A percentile compares a stretch with the other conserved stretches of the same genome.
phyloP scores from a whole-genome alignment of 1,140 invertebrate genomes.

The Asbolus verrucosus region DNA sequence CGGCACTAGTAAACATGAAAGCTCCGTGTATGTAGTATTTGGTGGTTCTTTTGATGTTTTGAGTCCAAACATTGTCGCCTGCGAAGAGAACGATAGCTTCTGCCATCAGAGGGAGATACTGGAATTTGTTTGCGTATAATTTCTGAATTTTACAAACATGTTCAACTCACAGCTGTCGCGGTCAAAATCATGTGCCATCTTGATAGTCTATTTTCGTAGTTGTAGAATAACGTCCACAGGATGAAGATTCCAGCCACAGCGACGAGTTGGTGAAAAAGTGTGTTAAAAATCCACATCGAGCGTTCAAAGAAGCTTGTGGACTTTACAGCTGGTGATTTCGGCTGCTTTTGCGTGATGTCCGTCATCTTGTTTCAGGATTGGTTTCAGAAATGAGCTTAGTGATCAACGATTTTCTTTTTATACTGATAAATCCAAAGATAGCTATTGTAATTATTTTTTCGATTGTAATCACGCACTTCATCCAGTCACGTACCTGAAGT shows the following conservation, averaged over 20 bases:
- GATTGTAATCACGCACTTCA: conserved; percentile 13
- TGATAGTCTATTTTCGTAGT: conserved; percentile 15
- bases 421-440: neutral
- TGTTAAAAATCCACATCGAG: conserved; percentile 28
- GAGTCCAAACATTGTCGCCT: conserved; percentile 7
- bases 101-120: conserved; percentile 40
- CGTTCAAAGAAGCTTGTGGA: neutral
- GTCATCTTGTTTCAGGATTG: neutral
- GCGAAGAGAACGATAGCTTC: conserved; percentile 40
- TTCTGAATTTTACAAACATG: neutral
- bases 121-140: neutral
- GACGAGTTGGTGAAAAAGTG: conserved; percentile 34
- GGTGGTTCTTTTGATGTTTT: conserved; percentile 14
- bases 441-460: conserved; percentile 29
- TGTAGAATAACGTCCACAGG: conserved; percentile 14
- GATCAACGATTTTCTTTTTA: neutral
- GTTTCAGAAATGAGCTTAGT: neutral
- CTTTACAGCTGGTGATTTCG: neutral
- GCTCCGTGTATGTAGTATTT: conserved; percentile 34
- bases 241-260: conserved; percentile 16
- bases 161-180: conserved; percentile 11
- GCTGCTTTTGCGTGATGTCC: neutral
- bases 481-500: neutral
- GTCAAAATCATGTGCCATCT: conserved; percentile 34
- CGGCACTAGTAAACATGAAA: conserved; percentile 17